Base-by-base conservation (phyloP, 1,140 invertebrate genomes). In the Drosophila simulans region DNA sequence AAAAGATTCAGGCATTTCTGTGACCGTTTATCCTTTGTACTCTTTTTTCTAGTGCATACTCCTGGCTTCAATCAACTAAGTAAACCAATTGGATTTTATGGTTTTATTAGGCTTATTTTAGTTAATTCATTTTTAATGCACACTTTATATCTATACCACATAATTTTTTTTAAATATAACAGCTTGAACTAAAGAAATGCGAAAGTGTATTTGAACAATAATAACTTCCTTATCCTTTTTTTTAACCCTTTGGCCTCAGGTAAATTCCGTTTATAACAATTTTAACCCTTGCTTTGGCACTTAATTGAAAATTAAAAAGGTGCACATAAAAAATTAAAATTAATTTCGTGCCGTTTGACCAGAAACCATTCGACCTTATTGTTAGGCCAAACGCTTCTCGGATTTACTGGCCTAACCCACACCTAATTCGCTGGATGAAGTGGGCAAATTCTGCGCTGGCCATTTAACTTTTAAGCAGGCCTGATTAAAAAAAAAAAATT, bases 281-380 rank as follows among this genome's bases (percentile, higher is more conserved):
- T 58, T 39, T 57, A 77, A 43, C 73, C 57, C 56, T 54, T 40
- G 58, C 74, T 8, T 22, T 35, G 35, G 17, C 35, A 48, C 51
- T 89, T 89, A 77, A 89, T 89, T 84, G 84, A 89, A 89, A 89
- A 89, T 89, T 83, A 89, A 89, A 89, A 89, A 89, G 84, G 84
- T 84, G 45, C 64, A 52, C 59, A 89, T 89, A 71, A 89, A 89
- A 89, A 89, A 84, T 84, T 77, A 71, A 89, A 89, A 89, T 89
- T 80, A 89, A 89, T 89, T 89, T 80, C 77, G 72, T 79, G 84
- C 64, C 75, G 48, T 63, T 82, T 70, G 72, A 62, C 49, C 56
- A 56, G 34, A 81, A 56, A 55, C 70, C 51, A 37, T 52, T 68
- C 40, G 22, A 63, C 58, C 63, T 8, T 40, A 40, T 74, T 51